These are phyloP conservation scores for Nesidiocoris tenuis DNA, from an alignment of 2,888 invertebrate species.

Conservation along the genomic window DNA sequence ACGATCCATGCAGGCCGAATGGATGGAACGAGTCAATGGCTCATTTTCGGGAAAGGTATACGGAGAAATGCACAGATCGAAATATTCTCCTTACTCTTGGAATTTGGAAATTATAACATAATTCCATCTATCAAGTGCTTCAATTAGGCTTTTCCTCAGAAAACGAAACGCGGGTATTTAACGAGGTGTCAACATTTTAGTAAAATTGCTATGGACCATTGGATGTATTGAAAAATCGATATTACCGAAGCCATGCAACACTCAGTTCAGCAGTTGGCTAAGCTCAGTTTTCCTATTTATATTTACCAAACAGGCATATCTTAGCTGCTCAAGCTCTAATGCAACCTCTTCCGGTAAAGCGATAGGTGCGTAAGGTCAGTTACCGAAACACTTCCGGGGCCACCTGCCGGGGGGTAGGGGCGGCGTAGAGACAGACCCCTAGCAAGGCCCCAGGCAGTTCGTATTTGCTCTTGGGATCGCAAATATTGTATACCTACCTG, in stretches of 20 bases:
- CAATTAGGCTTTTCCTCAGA: no score
- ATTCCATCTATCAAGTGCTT: neutral
- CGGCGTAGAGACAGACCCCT: conserved; percentile 1
- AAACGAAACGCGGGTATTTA: no score
- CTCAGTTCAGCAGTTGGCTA: no score
- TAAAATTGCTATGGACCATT: no score
- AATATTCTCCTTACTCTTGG: conserved; percentile 12
- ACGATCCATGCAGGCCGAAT: conserved; percentile 13
- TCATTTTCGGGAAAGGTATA: neutral
- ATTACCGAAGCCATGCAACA: no score
- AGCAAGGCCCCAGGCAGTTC: neutral
- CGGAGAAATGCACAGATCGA: neutral
- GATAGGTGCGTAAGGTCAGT: conserved; percentile 18
- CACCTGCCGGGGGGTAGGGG: conserved; percentile 8
- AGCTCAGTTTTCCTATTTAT: no score
- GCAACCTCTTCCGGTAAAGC: neutral
- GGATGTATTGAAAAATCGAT: no score
- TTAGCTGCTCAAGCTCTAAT: no score
- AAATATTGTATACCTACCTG: no score
- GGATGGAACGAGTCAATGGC: conserved; percentile 16
- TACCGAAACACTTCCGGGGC: conserved; percentile 35
- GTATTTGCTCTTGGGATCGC: neutral
- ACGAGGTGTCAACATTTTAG: no score
- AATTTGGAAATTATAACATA: conserved; percentile 10
- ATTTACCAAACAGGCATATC: no score